Evolutionary conservation across 2,888 invertebrate genomes (phyloP).

Genomic region (Thereva unica): DNA sequence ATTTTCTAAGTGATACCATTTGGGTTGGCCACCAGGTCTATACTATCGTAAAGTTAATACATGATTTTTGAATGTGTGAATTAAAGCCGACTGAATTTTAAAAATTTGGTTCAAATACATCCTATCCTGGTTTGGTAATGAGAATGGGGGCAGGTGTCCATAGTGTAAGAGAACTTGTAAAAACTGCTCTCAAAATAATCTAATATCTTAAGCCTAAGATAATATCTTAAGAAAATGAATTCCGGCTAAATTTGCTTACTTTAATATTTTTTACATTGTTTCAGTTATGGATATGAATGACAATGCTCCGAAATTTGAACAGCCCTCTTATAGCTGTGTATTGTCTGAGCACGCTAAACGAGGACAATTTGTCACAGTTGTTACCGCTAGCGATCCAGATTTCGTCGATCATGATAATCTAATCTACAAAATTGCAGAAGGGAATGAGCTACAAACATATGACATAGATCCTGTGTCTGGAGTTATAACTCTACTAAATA

Average conservation of each 20-base stretch:
- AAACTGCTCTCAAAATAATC: too few species aligned
- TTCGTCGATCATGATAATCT: constrained; percentile 74
- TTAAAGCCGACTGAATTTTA: too few species aligned
- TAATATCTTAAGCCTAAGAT: not conserved
- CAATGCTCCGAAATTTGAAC: constrained; percentile 84
- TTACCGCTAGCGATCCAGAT: constrained; percentile 88
- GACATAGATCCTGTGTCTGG: constrained; percentile 65
- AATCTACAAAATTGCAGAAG: constrained; percentile 79
- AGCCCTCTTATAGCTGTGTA: constrained; percentile 75
- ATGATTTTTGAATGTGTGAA: too few species aligned
- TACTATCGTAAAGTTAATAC: too few species aligned
- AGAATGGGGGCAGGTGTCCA: too few species aligned
- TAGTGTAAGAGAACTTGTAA: too few species aligned
- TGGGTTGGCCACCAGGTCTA: too few species aligned
- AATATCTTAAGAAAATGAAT: not conserved
- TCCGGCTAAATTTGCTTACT: not conserved
- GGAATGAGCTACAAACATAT: constrained; percentile 77
- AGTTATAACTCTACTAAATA: constrained; percentile 72
- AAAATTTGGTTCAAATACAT: too few species aligned
- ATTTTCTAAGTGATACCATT: too few species aligned
- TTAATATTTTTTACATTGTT: constrained; percentile 5
- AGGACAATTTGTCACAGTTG: constrained; percentile 85
- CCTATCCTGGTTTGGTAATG: too few species aligned
- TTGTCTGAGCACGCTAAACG: constrained; percentile 81
- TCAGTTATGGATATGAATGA: constrained; percentile 88